phyloP scores from a whole-genome alignment of 2,113 vertebrate species.

The Pyxicephalus adspersus region DNA sequence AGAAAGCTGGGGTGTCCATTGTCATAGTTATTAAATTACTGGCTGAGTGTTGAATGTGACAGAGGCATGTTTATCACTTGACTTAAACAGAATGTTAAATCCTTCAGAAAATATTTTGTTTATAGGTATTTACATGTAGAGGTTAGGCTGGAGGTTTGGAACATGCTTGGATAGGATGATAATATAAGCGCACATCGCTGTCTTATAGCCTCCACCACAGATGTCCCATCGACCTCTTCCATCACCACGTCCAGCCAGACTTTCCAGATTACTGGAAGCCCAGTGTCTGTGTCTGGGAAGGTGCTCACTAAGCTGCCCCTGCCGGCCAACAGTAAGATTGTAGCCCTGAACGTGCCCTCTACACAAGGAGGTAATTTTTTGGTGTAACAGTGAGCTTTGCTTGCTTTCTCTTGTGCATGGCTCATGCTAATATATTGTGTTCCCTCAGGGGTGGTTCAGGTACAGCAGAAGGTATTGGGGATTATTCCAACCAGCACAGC shows the following conservation, averaged over 20 bases:
- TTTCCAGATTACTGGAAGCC: conserved; percentile 93
- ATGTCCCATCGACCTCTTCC: conserved; percentile 83
- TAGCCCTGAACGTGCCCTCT: conserved; percentile 95
- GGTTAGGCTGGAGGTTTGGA: no score
- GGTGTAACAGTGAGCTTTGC: background rate
- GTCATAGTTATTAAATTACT: no score
- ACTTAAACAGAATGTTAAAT: no score
- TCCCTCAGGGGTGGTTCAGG: conserved; percentile 79
- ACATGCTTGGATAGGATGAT: no score
- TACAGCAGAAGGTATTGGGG: conserved; percentile 91
- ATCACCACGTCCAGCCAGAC: conserved; percentile 90
- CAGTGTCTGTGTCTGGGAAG: conserved; percentile 90
- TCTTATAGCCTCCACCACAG: conserved; percentile 85
- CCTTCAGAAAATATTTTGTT: no score
- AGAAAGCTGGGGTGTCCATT: no score
- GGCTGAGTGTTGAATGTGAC: no score
- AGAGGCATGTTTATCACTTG: no score
- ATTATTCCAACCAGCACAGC: conserved; percentile 93
- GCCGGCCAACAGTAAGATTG: conserved; percentile 98
- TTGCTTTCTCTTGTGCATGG: background rate
- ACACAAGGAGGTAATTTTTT: conserved; percentile 94
- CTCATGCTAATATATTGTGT: background rate
- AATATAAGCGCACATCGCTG: conserved; percentile 40
- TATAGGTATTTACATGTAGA: no score
- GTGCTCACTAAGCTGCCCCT: conserved; percentile 97